A percentile compares a stretch with the other conserved stretches of the same genome.
Evolutionary conservation across 2,888 invertebrate genomes (phyloP).

Genomic region (Silvanus unidentatus): DNA sequence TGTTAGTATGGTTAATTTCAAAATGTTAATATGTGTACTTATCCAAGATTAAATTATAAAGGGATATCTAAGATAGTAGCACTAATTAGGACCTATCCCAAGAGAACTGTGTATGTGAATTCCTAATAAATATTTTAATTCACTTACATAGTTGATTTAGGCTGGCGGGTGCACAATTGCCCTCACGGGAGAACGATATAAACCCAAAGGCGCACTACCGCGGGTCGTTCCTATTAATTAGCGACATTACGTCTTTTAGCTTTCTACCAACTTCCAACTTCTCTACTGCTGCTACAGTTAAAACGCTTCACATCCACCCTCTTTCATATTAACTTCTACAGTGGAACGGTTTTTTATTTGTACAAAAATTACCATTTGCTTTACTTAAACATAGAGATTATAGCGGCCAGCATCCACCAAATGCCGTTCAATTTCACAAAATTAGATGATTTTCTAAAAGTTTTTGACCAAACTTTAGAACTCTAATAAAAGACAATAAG

Average conservation of each 20-base stretch:
- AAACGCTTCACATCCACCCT: no score
- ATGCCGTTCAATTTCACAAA: no score
- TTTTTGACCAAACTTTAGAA: no score
- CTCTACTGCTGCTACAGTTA: background rate
- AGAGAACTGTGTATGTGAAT: conserved; percentile 42
- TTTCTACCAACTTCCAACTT: conserved; percentile 11
- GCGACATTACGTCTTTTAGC: conserved; percentile 41
- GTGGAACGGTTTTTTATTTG: background rate
- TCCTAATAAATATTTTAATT: conserved; percentile 48
- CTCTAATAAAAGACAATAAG: no score
- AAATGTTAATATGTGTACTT: conserved; percentile 25
- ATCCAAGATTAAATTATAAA: conserved; percentile 38
- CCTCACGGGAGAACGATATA: conserved; percentile 41
- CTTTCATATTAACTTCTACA: no score
- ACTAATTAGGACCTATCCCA: conserved; percentile 41
- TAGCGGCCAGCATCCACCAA: no score
- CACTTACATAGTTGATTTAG: conserved; percentile 47
- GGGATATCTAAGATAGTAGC: conserved; percentile 40
- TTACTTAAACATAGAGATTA: no score
- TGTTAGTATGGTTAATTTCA: no score
- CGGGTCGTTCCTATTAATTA: conserved; percentile 44
- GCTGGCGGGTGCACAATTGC: conserved; percentile 42
- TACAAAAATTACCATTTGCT: background rate
- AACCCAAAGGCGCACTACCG: conserved; percentile 38
- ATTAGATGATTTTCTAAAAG: no score